Conservation (phyloP, 2,113 vertebrate species). For the Gopherus evgoodei region DNA sequence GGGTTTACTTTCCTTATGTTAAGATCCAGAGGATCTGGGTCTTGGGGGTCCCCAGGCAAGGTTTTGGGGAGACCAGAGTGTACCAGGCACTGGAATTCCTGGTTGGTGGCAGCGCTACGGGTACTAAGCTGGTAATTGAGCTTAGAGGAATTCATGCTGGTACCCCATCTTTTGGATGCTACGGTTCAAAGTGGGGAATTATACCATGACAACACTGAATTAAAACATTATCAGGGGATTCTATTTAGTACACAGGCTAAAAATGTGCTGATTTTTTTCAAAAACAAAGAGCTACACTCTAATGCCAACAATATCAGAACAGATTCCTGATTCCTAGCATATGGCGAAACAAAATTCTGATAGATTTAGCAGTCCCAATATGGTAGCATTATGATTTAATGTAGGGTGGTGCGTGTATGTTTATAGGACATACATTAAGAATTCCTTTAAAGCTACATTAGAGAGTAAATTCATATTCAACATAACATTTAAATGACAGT, state of each 20-base stretch:
- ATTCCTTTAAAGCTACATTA: background rate
- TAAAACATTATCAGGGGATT: rapidly evolving
- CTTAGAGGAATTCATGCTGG: no score
- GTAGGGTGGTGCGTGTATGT: background rate
- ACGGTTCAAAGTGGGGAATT: no score
- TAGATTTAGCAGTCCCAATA: background rate
- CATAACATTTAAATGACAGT: background rate
- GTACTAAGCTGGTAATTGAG: no score
- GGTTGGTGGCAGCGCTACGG: no score
- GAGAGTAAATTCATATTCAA: rapidly evolving
- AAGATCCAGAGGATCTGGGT: no score
- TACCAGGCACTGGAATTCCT: no score
- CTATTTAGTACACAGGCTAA: background rate
- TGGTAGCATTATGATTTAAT: background rate
- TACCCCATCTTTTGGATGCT: no score
- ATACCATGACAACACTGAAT: background rate
- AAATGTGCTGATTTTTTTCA: background rate
- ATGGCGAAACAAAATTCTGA: background rate
- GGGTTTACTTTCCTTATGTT: no score
- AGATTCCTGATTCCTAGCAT: background rate
- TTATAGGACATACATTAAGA: background rate
- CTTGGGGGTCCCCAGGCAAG: no score
- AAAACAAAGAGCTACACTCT: background rate
- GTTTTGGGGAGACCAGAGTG: no score
- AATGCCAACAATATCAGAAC: background rate